Evolutionary conservation across 2,888 invertebrate species (phyloP), one percentile per base, ranked within the genome.

Genomic region (Limnephilus marmoratus): DNA sequence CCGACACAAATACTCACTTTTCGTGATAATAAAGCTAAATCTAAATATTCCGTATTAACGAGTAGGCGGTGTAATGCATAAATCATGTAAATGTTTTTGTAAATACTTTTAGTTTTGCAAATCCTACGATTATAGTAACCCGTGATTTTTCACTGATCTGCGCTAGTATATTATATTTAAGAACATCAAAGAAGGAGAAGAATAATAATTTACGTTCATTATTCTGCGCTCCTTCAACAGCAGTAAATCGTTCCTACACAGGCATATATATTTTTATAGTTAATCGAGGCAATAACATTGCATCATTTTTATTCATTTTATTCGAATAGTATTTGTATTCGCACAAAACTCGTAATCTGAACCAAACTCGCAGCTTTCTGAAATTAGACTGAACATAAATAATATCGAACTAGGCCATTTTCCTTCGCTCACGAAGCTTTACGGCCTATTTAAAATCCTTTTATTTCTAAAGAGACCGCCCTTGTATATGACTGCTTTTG

Each of bases 391-490:
- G 80, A 90, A 81, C 90, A 41, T 90, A 90, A 90, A 90, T 34
- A 45, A 90, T 34, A 45, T 81, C 90, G n/a, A 34, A 91, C 49
- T 87, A 87, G 80, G 41, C 53, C 81, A 91, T 86, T 91, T 87
- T 91, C 81, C 45, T 91, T 82, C 49, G 41, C 82, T 91, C 45
- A 29, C 87, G 31, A 45, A 82, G n/a, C 85, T 90, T 90, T 90
- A 90, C 90, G 90, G 83, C 24, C 53, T 89, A 89, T 91, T 91
- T 91, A 91, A 91, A 91, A 91, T 91, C 83, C 91, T 91, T 80
- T 88, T 87, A 91, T 91, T 91, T 87, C 81, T 86, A 34, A 81
- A 68, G 90, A 81, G 81, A 29, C 29, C 85, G 31, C 53, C 41
- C 81, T 81, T 88, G 24, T 45, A 81, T 49, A 91, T 80, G 85